Percentiles rank a stretch among this genome's conserved stretches.
Conservation (phyloP, 2,888 invertebrate species). For the Anthrax anthrax region DNA sequence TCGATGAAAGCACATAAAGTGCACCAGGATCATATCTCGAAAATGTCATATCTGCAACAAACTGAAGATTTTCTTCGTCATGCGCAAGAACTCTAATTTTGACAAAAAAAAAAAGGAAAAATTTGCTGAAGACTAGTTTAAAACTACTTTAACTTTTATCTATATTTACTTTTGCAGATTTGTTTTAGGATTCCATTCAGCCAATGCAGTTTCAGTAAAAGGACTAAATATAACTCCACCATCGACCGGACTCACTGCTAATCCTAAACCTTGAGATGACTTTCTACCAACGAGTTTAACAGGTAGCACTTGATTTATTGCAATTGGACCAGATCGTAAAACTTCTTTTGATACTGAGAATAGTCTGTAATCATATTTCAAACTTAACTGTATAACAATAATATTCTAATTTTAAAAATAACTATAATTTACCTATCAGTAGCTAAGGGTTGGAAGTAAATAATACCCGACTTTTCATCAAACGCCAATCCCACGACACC, state of each 20-base stretch:
- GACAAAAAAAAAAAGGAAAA: neutral
- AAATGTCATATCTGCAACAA: constrained; percentile 60
- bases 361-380: constrained; percentile 35
- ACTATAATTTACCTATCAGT: constrained; percentile 39
- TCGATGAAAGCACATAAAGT: constrained; percentile 58
- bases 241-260: constrained; percentile 55
- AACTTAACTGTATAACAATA: no score
- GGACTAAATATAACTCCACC: constrained; percentile 67
- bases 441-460: constrained; percentile 55
- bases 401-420: no score
- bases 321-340: constrained; percentile 55
- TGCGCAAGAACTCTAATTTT: constrained; percentile 51
- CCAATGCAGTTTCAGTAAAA: constrained; percentile 63
- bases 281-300: constrained; percentile 67
- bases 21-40: constrained; percentile 51
- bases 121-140: no score
- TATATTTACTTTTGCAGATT: constrained; percentile 51
- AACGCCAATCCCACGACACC: constrained; percentile 52
- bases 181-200: constrained; percentile 61
- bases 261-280: constrained; percentile 67
- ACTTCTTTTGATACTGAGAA: constrained; percentile 64
- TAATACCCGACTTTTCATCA: constrained; percentile 39
- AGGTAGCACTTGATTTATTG: constrained; percentile 54
- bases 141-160: constrained; percentile 4
- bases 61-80: constrained; percentile 58